A percentile compares a stretch with the other conserved stretches of the same genome.
phyloP scores from a whole-genome alignment of 2,113 vertebrate species.

The Oreochromis aureus region DNA sequence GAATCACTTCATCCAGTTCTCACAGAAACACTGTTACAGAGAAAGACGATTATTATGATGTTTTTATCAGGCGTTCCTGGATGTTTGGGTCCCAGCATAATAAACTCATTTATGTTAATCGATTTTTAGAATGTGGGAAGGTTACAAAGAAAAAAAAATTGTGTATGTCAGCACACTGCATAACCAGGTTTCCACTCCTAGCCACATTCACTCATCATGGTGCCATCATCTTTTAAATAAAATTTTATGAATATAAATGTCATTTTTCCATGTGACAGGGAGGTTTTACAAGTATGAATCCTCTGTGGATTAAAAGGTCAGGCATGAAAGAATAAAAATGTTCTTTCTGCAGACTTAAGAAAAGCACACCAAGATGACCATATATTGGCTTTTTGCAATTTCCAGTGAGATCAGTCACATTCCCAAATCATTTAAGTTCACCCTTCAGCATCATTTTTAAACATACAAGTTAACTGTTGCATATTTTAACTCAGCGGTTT shows the following conservation, averaged over 20 bases:
- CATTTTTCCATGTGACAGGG: not conserved
- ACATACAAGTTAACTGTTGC: not conserved
- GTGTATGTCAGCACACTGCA: not conserved
- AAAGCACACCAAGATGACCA: not conserved
- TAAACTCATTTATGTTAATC: not conserved
- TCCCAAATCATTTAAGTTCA: not conserved
- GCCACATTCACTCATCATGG: not conserved
- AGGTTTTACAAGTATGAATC: not conserved
- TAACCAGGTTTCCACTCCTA: not conserved
- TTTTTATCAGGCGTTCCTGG: not conserved
- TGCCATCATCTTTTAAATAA: not conserved
- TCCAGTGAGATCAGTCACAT: not conserved
- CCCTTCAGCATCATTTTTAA: not conserved
- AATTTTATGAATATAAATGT: accelerated
- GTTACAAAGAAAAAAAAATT: not conserved
- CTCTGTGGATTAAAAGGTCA: not conserved
- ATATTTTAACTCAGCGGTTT: accelerated
- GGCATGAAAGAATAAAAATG: not conserved
- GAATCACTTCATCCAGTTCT: too few species aligned
- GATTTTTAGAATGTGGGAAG: not conserved
- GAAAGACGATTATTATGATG: not conserved
- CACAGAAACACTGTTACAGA: not conserved
- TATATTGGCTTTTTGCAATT: not conserved
- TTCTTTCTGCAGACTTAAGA: not conserved
- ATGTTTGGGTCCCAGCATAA: accelerated